Percentiles rank a stretch among this genome's conserved stretches.
Evolutionary conservation across 2,888 invertebrate genomes (phyloP).

Genomic region (Sphaeridia pumilis): DNA sequence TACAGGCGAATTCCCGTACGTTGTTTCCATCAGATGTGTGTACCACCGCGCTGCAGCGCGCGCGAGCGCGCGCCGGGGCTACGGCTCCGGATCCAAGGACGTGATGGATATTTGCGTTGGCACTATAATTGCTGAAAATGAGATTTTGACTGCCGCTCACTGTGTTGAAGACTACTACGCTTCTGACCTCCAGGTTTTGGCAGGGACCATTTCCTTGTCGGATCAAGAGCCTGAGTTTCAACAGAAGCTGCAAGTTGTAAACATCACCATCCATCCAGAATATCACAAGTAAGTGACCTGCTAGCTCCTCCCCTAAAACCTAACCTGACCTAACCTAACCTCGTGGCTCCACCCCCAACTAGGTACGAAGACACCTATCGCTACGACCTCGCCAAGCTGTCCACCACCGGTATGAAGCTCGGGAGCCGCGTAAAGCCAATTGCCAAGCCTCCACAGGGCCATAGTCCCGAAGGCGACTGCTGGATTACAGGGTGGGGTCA

Average conservation of each 20-base stretch:
- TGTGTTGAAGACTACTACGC: background rate
- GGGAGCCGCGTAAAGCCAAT: background rate
- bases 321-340: background rate
- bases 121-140: conserved; percentile 1
- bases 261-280: conserved; percentile 5
- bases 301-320: no score
- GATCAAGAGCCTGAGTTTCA: background rate
- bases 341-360: background rate
- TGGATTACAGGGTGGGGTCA: conserved; percentile 16
- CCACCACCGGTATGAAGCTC: background rate
- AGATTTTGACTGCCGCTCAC: conserved; percentile 13
- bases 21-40: conserved; percentile 2
- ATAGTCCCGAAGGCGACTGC: conserved; percentile 6
- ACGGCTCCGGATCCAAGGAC: no score
- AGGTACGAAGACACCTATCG: conserved; percentile 3
- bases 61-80: background rate
- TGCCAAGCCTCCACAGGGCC: background rate
- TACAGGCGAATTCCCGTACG: conserved; percentile 15
- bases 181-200: conserved; percentile 2
- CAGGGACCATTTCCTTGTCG: conserved; percentile 6
- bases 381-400: conserved; percentile 7
- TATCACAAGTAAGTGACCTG: background rate
- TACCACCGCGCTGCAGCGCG: background rate
- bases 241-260: conserved; percentile 1
- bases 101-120: conserved; percentile 7